phyloP scores from a whole-genome alignment of 2,888 invertebrate species.

The Poecilus cupreus region DNA sequence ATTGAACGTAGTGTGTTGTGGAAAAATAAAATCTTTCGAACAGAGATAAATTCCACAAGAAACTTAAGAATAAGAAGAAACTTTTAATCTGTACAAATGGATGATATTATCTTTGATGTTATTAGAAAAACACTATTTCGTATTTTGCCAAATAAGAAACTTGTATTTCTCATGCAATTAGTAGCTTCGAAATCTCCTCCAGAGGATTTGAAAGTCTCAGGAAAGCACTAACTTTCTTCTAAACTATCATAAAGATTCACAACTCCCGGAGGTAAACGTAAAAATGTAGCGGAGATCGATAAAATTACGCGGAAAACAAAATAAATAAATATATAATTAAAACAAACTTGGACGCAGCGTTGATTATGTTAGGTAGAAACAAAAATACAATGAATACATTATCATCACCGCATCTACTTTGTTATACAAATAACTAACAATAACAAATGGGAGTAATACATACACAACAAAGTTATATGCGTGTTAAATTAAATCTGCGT shows the following conservation, averaged over 20 bases:
- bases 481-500: constrained; percentile 21
- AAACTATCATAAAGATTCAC: background rate
- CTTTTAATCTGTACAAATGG: constrained; percentile 39
- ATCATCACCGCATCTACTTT: constrained; percentile 3
- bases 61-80: constrained; percentile 18
- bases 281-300: background rate
- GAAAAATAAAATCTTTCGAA: constrained; percentile 25
- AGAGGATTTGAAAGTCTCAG: constrained; percentile 15
- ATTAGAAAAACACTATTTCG: constrained; percentile 25
- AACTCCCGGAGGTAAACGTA: background rate
- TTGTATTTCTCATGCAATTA: constrained; percentile 18
- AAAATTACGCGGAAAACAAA: background rate
- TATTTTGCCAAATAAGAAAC: constrained; percentile 27
- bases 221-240: constrained; percentile 18
- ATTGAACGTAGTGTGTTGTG: background rate
- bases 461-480: constrained; percentile 31
- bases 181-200: background rate
- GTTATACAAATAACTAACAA: constrained; percentile 26
- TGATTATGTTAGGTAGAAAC: background rate
- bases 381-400: constrained; percentile 25
- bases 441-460: constrained; percentile 33
- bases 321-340: constrained; percentile 16
- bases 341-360: background rate
- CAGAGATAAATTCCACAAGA: background rate
- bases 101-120: constrained; percentile 20